Conservation (phyloP, 1,140 invertebrate species). For the Drosophila melanica region DNA sequence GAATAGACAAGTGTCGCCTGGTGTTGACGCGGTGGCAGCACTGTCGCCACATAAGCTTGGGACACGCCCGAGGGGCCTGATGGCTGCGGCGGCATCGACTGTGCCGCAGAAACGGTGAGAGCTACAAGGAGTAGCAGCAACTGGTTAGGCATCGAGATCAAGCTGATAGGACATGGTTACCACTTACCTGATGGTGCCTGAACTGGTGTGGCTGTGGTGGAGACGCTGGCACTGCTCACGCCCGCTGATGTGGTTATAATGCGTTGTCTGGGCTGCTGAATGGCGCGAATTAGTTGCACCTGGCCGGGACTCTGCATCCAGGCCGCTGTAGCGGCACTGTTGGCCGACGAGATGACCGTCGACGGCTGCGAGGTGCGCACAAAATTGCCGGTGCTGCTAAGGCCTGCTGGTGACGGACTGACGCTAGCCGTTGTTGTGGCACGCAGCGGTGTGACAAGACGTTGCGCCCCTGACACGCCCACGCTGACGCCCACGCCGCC, state of each 20-base stretch:
- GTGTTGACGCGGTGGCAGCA: conserved; percentile 78
- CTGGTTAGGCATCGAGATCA: not conserved
- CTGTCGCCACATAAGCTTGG: conserved; percentile 80
- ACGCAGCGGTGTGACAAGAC: conserved; percentile 70
- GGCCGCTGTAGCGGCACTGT: conserved; percentile 59
- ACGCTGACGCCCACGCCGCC: conserved; percentile 40
- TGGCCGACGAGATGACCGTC: conserved; percentile 79
- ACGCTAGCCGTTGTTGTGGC: conserved; percentile 70
- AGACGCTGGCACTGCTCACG: conserved; percentile 45
- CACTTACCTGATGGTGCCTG: conserved; percentile 57
- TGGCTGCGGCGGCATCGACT: conserved; percentile 42
- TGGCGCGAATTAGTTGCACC: conserved; percentile 79
- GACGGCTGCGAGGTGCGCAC: conserved; percentile 76
- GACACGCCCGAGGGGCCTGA: conserved; percentile 54
- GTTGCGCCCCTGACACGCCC: conserved; percentile 60
- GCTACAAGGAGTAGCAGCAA: conserved; percentile 3
- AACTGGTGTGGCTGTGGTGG: conserved; percentile 60
- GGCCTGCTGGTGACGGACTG: conserved; percentile 52
- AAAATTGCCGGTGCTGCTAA: conserved; percentile 64
- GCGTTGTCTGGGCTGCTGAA: conserved; percentile 73
- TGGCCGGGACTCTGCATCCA: conserved; percentile 80
- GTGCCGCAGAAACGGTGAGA: conserved; percentile 56
- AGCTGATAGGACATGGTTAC: no score
- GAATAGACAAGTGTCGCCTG: conserved; percentile 82
- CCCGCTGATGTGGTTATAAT: conserved; percentile 78